Evolutionary conservation across 2,113 vertebrate species (phyloP).

Genomic region (Azemiops feae): DNA sequence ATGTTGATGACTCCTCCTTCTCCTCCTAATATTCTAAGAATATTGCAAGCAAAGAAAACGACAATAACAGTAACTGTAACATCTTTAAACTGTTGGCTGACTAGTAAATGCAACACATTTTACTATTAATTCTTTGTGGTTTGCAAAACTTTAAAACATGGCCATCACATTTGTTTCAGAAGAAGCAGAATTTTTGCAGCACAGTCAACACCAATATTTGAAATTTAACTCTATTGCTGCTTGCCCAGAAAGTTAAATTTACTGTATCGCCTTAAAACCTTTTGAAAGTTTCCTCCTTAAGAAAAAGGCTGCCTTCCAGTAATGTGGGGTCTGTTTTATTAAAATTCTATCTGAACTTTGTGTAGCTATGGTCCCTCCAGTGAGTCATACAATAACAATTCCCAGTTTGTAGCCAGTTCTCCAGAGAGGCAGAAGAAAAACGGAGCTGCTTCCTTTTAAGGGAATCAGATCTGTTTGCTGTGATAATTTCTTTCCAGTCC

Average conservation of each 20-base stretch:
- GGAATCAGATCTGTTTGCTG: slow-evolving; percentile 76
- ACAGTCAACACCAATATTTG: background rate
- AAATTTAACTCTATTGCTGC: background rate
- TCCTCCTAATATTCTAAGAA: background rate
- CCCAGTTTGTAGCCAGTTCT: slow-evolving; percentile 80
- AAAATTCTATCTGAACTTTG: slow-evolving; percentile 64
- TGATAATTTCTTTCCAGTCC: slow-evolving; percentile 68
- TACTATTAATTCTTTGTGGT: background rate
- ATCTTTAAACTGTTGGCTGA: background rate
- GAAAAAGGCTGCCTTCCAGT: slow-evolving; percentile 20
- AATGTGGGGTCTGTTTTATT: slow-evolving; percentile 50
- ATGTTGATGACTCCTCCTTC: background rate
- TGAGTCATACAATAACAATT: slow-evolving; percentile 82
- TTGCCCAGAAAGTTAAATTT: background rate
- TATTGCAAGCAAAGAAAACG: background rate
- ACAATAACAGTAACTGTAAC: background rate
- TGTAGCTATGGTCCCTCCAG: slow-evolving; percentile 54
- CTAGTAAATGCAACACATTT: rapidly evolving
- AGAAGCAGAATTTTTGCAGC: background rate
- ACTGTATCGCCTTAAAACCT: background rate
- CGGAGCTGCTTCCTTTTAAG: slow-evolving; percentile 89
- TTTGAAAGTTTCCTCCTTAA: slow-evolving; percentile 40
- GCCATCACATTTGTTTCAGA: background rate
- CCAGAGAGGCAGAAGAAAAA: slow-evolving; percentile 78
- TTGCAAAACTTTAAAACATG: background rate